These are phyloP conservation scores for Furcifer pardalis DNA, from an alignment of 2,797 vertebrate genomes.

Conservation along the genomic window DNA sequence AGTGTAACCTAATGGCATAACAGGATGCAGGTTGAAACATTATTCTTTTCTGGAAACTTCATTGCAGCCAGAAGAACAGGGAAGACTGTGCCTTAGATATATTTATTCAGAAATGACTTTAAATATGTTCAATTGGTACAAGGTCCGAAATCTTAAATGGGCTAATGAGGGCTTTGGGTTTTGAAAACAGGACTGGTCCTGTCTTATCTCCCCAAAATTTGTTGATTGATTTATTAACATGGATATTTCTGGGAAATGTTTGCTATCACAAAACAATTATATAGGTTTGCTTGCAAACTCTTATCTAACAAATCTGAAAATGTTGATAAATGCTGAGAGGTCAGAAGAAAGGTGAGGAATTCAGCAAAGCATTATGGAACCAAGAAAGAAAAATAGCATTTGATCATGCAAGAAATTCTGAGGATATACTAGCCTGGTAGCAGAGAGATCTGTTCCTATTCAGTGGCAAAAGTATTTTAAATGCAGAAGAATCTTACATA, in stretches of 20 bases:
- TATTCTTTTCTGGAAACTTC: neutral
- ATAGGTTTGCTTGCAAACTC: conserved; percentile 57
- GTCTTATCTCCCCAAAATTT: conserved; percentile 45
- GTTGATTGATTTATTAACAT: conserved; percentile 59
- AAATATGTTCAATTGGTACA: neutral
- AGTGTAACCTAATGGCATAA: neutral
- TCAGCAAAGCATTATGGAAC: conserved; percentile 51
- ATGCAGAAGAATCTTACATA: conserved; percentile 17
- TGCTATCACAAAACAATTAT: conserved; percentile 53
- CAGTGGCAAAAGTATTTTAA: conserved; percentile 26
- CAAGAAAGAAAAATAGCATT: conserved; percentile 35
- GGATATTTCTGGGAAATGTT: conserved; percentile 56
- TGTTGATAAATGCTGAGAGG: conserved; percentile 62
- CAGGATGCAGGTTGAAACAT: neutral
- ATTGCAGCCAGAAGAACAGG: neutral
- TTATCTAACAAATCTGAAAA: conserved; percentile 58
- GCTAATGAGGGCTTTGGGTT: neutral
- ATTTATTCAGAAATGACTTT: neutral
- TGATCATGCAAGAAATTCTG: conserved; percentile 36
- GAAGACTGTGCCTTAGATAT: neutral
- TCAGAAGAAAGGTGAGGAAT: conserved; percentile 51
- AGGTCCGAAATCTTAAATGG: neutral
- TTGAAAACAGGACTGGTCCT: neutral
- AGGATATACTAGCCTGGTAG: conserved; percentile 24
- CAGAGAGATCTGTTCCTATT: conserved; percentile 19